Base-by-base conservation (phyloP, 1,140 invertebrate genomes). In the Geopemphigus sp. region DNA sequence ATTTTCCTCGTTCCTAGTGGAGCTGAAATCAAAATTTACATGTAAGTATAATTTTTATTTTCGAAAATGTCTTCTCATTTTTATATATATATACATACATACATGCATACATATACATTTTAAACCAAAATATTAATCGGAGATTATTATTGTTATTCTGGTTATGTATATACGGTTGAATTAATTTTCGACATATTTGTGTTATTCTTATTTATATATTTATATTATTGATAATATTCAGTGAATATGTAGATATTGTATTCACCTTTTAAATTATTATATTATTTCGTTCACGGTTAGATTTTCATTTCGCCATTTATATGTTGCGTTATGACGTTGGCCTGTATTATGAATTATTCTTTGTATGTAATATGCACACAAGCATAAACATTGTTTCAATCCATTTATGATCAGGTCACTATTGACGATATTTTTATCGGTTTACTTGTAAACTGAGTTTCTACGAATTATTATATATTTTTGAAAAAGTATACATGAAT, bases 1-100 rank as follows among this genome's bases (percentile, higher is more conserved):
- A 32, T 47, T 61, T 61, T 47, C 17, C 4, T 39, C 14, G 72
- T 63, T 63, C 32, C 59, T 22, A 19, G 56, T 63, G 74, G 45
- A 78, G 74, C 59, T 78, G 22, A 63, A 78, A 78, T 78, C 74
- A 78, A 78, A 78, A 78, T 78, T 26, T 50, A 47, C 5, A 78
- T 78, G 74, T 78, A 50, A 78, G 74, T 78, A 78, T 50, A 29
- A 11, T 53, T 39, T 50, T n/a, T n/a, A n/a, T n/a, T n/a, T n/a
- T n/a, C n/a, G n/a, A n/a, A n/a, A n/a, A n/a, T n/a, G n/a, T n/a
- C n/a, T n/a, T n/a, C n/a, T n/a, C n/a, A n/a, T n/a, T n/a, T n/a
- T 10, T 29, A 17, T 0, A 29, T 26, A 17, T 61, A 61, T 24
- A 6, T 26, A 22, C n/a, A 4, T 54, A 12, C n/a, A n/a, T n/a